Base-by-base conservation (phyloP, 2,888 invertebrate species). In the Pammene aurita region DNA sequence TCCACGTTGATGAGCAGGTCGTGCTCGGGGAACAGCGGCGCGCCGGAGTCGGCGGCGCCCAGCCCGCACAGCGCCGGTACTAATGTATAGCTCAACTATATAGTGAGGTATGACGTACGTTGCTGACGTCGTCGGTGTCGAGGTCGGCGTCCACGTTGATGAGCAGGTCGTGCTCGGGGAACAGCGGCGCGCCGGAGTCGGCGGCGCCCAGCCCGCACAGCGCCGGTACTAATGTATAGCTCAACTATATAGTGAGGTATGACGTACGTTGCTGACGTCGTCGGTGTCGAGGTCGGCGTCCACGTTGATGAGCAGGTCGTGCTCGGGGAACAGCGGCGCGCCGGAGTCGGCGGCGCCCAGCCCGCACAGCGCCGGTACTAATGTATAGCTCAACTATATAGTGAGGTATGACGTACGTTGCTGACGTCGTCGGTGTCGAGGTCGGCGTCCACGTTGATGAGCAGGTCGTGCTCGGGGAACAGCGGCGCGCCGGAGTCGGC, bases 381-480 rank as follows among this genome's bases (percentile, higher is more conserved):
- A 85, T 75, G 11, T 5, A 26, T 10, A 96, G 41, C 41, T 41
- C 96, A 78, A n/a, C n/a, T n/a, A n/a, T n/a, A n/a, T n/a, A n/a
- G n/a, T n/a, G n/a, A n/a, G n/a, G n/a, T n/a, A n/a, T n/a, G n/a
- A n/a, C n/a, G n/a, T n/a, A n/a, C 88, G 82, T 41, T 41, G 60
- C 94, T 91, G 38, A 96, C 11, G 11, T 96, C 96, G 1, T 94
- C 93, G 4, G 94, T 92, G 63, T 88, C 84, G 61, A 97, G 93
- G 66, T 95, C 94, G 0, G 95, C 95, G 84, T 98, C 98, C 81
- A 98, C 95, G 64, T 93, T 87, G 9, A 98, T 84, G 62, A 96
- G 95, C 78, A 98, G 93, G 84, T 99, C 98, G 84, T 98, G 97
- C 74, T 97, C 96, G 9, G 95, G 95, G 85, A 95, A 96, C 65